Evolutionary conservation across 2,888 invertebrate genomes (phyloP), one percentile per base, ranked within the genome.

Genomic region (Elgonia sp.): DNA sequence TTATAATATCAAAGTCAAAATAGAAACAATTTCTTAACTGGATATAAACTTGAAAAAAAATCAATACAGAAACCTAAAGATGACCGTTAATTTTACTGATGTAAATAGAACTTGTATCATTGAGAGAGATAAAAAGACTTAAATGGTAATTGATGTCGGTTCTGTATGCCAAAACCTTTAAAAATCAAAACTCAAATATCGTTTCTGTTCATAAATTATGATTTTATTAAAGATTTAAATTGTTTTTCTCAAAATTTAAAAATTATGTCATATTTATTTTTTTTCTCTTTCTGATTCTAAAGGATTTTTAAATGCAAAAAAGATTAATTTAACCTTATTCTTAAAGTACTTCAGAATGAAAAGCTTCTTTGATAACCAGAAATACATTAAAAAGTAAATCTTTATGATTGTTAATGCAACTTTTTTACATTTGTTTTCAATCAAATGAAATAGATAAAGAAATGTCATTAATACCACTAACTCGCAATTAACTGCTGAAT

Each of bases 61-160:
- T 72, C 42, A 65, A 81, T 81, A 86, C 85, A 80, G 85, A n/a
- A 80, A 75, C 85, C 85, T 76, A 62, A 85, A 86, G 21, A 86
- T 73, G 70, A 86, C 75, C 85, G 80, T 80, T 85, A 80, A 62
- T 75, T 85, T 75, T 85, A 85, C 80, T 53, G 80, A 46, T 85
- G 80, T 85, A 85, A 85, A 85, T 85, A 85, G 67, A 85, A 85
- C 73, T 57, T 85, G 79, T 79, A 85, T 75, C 85, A 80, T 75
- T 85, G 84, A 85, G 84, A 85, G 84, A 85, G 84, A 85, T 79
- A 80, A 85, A 85, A 85, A 85, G 84, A 85, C 84, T 85, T 85
- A 73, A 85, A 84, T 84, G 84, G 84, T 79, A 84, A 76, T 63
- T 84, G 62, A 79, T 79, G 79, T 77, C 55, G 84, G 84, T 84